Evolutionary conservation across 2,888 invertebrate genomes (phyloP).

Genomic region (Cotesia congregata): DNA sequence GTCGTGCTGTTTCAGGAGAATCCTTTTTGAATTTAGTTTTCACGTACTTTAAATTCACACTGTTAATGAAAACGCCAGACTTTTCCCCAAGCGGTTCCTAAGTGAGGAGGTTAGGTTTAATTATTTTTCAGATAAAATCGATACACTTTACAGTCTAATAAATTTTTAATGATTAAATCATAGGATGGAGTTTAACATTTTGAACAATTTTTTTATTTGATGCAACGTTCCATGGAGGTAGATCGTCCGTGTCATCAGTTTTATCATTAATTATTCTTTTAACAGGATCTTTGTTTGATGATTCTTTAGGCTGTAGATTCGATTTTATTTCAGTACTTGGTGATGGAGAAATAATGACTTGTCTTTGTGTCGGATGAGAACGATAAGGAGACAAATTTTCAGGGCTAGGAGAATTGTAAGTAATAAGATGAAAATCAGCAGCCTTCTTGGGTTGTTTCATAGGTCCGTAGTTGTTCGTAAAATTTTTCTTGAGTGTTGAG

Average conservation of each 20-base stretch:
- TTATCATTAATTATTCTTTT: neutral
- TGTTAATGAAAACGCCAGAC: neutral
- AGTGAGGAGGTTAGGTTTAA: neutral
- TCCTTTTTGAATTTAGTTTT: neutral
- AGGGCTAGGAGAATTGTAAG: neutral
- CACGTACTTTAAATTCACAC: neutral
- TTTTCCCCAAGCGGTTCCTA: neutral
- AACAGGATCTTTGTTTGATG: neutral
- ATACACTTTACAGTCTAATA: neutral
- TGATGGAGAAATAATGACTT: neutral
- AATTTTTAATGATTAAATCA: neutral
- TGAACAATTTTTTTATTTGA: neutral
- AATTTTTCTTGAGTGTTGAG: neutral
- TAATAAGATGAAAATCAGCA: neutral
- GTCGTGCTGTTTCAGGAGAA: neutral
- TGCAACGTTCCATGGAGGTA: neutral
- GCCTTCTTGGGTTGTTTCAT: neutral
- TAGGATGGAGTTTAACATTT: neutral
- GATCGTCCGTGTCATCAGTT: neutral
- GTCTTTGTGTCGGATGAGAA: neutral
- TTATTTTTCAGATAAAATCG: neutral
- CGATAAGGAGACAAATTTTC: neutral
- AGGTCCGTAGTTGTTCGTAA: neutral
- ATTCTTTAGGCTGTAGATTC: neutral
- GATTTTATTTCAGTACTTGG: neutral